A percentile compares a stretch with the other conserved stretches of the same genome.
Evolutionary conservation across 2,888 invertebrate genomes (phyloP).

Genomic region (Cephus rjabovi): DNA sequence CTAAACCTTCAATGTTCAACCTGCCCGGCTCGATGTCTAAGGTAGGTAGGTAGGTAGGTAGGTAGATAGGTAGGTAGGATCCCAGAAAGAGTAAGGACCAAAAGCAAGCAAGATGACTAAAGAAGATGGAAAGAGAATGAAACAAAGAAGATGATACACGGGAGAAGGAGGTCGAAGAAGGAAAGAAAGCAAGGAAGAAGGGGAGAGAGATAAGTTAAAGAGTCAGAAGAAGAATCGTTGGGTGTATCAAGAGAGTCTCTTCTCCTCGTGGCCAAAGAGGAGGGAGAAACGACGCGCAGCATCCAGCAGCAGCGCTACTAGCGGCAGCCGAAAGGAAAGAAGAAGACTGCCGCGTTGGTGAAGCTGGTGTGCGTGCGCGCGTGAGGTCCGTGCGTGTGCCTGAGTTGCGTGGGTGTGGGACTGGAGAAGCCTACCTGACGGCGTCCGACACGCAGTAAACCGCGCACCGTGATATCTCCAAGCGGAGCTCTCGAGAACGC

Average conservation of each 20-base stretch:
- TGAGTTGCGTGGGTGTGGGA: constrained; percentile 56
- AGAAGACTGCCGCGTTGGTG: constrained; percentile 31
- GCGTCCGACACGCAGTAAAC: constrained; percentile 65
- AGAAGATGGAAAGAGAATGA: neutral
- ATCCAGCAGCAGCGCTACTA: constrained; percentile 66
- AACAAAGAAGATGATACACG: constrained; percentile 29
- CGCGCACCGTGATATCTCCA: constrained; percentile 19
- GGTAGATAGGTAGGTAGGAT: neutral
- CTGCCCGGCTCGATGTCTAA: constrained; percentile 45
- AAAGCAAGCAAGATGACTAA: neutral
- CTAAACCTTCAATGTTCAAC: constrained; percentile 60
- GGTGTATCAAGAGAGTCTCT: constrained; percentile 8
- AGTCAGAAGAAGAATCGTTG: constrained; percentile 1
- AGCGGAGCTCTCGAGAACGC: neutral
- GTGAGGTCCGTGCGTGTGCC: constrained; percentile 40
- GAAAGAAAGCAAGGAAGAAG: constrained; percentile 21
- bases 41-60: constrained; percentile 10
- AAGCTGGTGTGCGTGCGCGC: constrained; percentile 33
- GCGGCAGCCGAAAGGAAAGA: constrained; percentile 62
- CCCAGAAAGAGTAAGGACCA: neutral
- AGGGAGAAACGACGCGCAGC: constrained; percentile 54
- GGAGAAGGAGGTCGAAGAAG: constrained; percentile 18
- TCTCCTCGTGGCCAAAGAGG: constrained; percentile 27
- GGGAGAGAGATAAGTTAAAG: constrained; percentile 16
- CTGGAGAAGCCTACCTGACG: constrained; percentile 64